Evolutionary conservation across 2,888 invertebrate species (phyloP), one percentile per base, ranked within the genome.

Genomic region (Pammene aurita): DNA sequence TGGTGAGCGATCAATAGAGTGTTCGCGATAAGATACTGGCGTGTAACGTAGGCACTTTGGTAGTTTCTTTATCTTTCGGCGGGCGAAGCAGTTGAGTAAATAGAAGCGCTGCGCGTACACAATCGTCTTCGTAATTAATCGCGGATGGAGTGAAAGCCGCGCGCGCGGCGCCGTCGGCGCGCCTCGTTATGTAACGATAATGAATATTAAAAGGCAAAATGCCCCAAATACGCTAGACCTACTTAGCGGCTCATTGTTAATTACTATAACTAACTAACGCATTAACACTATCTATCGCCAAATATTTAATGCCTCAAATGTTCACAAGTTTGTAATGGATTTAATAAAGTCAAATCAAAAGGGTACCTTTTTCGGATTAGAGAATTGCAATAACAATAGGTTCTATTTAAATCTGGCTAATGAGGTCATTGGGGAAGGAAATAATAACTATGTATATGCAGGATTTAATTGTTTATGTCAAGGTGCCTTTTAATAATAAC

Each of bases 71-170:
- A 92, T 92, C 91, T 90, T 87, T 86, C 79, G 86, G 85, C 85
- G 84, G 84, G 86, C 85, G 86, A 87, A 89, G 85, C 92, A 91
- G 87, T 92, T 92, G 92, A 86, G 85, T 87, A 91, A 92, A 92
- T 90, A 92, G 82, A 84, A 83, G 80, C 82, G 85, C 85, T 64
- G 69, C 63, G 83, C 83, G 85, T 88, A 88, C 86, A 86, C 85
- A 87, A 87, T 87, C 86, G 87, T 83, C 83, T 79, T 84, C 85
- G 87, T 87, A 89, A 89, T 90, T 89, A 89, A 88, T 84, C 86
- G 87, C 85, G 83, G 78, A 82, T 81, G 77, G 85, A 89, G 92
- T 90, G 92, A 92, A 92, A 92, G 92, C 92, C 84, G 84, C 77
- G 77, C 82, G 84, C 82, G 80, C 82, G 83, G 78, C 76, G 74